Conservation (phyloP, 2,888 invertebrate genomes). For the Metellina segmentata region DNA sequence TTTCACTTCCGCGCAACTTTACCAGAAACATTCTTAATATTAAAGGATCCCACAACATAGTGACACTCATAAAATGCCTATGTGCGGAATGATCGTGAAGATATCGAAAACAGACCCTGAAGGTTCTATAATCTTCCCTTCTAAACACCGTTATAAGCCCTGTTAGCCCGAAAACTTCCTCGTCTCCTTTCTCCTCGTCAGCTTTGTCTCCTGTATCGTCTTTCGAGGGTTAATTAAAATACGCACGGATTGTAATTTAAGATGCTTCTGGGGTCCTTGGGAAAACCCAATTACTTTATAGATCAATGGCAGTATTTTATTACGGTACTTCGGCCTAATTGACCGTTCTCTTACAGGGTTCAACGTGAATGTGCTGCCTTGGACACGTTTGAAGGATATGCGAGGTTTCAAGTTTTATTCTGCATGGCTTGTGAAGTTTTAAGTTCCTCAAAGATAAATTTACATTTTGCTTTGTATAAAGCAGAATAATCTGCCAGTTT, state of each 20-base stretch:
- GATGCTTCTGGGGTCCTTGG: background rate
- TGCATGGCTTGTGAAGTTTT: background rate
- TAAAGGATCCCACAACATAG: too few species aligned
- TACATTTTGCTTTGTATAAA: background rate
- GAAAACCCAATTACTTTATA: background rate
- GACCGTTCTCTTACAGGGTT: background rate
- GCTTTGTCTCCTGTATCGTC: background rate
- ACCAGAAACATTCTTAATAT: too few species aligned
- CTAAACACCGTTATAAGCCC: background rate
- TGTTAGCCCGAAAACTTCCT: background rate
- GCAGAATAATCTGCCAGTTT: too few species aligned
- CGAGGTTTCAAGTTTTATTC: background rate
- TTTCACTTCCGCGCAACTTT: too few species aligned
- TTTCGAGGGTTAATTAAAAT: conserved; percentile 43
- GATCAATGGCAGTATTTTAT: conserved; percentile 5
- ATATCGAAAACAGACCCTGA: background rate
- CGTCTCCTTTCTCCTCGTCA: background rate
- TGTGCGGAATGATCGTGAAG: background rate
- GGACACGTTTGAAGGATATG: background rate
- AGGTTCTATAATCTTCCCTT: background rate
- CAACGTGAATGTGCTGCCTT: background rate
- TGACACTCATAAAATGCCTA: too few species aligned
- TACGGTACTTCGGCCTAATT: background rate
- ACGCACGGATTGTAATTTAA: conserved; percentile 15
- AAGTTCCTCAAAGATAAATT: background rate